These are phyloP conservation scores for Drosophila eohydei DNA, from an alignment of 2,888 invertebrate species.

Conservation along the genomic window DNA sequence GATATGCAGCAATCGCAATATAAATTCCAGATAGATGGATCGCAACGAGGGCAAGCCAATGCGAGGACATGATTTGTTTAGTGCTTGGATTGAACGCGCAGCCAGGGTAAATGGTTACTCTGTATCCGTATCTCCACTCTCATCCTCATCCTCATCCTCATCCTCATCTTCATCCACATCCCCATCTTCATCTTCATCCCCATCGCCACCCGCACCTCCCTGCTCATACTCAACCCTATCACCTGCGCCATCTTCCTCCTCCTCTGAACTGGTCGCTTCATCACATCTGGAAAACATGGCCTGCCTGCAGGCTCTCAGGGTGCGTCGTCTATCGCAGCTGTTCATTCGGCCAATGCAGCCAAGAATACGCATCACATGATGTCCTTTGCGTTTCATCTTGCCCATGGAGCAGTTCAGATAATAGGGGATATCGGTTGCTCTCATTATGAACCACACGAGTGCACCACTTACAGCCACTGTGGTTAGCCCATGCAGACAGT, in stretches of 20 bases:
- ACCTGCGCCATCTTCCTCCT: not conserved
- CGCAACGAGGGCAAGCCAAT: not conserved
- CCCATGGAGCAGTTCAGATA: not conserved
- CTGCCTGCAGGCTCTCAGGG: conserved; percentile 37
- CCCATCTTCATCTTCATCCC: not conserved
- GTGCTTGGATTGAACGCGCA: conserved; percentile 5
- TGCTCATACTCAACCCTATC: not conserved
- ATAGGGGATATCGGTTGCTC: conserved; percentile 43
- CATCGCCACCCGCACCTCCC: conserved; percentile 11
- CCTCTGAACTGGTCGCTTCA: not conserved
- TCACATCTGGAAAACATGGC: conserved; percentile 21
- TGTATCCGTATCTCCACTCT: not conserved
- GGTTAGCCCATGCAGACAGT: conserved; percentile 26
- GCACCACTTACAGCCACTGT: conserved; percentile 14
- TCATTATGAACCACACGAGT: conserved; percentile 42
- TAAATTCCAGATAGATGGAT: conserved; percentile 34
- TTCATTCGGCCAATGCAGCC: conserved; percentile 29
- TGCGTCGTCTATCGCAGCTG: conserved; percentile 20
- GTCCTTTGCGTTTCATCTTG: not conserved
- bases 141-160: not conserved
- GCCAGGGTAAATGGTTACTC: not conserved
- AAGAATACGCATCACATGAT: conserved; percentile 4
- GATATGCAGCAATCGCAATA: conserved; percentile 43
- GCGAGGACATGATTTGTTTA: conserved; percentile 28
- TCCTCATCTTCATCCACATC: no score